Conservation (phyloP, 92 coral and sea anemone species). For the Phymanthus crucifer region DNA sequence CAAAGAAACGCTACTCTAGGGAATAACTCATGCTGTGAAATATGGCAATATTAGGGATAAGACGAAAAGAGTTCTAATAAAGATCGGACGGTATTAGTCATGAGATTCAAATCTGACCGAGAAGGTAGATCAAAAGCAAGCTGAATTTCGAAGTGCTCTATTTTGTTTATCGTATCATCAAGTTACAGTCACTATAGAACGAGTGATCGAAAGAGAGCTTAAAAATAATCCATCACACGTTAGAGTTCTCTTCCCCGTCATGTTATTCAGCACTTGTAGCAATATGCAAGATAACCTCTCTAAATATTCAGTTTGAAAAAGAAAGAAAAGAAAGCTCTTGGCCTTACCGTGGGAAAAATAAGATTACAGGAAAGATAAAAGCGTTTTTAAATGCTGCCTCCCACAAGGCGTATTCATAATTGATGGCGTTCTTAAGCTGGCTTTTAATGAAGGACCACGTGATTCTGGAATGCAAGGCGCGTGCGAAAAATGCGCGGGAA, state of each 20-base stretch:
- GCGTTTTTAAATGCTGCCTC: background rate
- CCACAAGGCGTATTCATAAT: background rate
- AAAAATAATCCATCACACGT: too few relatives aligned
- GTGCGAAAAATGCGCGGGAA: background rate
- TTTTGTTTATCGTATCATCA: too few relatives aligned
- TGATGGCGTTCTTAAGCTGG: background rate
- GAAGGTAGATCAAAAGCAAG: too few relatives aligned
- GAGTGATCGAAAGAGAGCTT: too few relatives aligned
- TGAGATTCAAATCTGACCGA: too few relatives aligned
- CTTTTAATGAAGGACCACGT: background rate
- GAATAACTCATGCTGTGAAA: too few relatives aligned
- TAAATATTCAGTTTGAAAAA: background rate
- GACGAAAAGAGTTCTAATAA: too few relatives aligned
- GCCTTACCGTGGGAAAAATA: background rate
- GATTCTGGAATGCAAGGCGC: background rate
- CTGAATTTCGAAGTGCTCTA: too few relatives aligned
- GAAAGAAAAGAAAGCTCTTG: background rate
- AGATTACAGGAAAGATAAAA: conserved; percentile 3
- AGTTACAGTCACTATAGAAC: too few relatives aligned
- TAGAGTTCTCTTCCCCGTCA: background rate
- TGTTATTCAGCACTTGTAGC: background rate
- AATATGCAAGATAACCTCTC: background rate
- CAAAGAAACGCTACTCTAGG: too few relatives aligned
- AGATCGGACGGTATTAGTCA: too few relatives aligned
- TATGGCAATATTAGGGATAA: too few relatives aligned